A percentile compares a stretch with the other conserved stretches of the same genome.
phyloP scores from a whole-genome alignment of 2,797 vertebrate genomes.

The Onychomys arenicola region DNA sequence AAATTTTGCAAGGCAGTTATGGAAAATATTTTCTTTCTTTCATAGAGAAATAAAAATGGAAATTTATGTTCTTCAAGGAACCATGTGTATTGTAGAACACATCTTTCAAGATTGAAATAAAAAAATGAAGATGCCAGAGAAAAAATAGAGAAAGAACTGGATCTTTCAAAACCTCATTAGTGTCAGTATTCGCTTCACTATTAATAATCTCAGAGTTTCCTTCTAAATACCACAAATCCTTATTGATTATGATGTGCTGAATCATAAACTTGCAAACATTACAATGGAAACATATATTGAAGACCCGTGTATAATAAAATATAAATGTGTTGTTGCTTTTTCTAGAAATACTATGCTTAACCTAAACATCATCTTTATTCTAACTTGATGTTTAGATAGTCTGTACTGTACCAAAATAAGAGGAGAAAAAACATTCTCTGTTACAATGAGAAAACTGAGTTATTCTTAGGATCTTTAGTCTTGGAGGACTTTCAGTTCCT shows the following conservation, averaged over 20 bases:
- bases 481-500: not conserved
- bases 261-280: not conserved
- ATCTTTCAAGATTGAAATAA: not conserved
- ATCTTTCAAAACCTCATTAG: not conserved
- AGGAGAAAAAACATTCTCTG: not conserved
- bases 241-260: not conserved
- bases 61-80: not conserved
- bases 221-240: not conserved
- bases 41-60: not conserved
- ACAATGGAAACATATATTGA: not conserved
- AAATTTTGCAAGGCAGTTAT: not conserved
- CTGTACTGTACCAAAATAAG: not conserved
- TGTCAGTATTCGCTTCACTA: not conserved
- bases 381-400: not conserved
- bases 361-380: not conserved
- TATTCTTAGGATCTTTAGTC: not conserved
- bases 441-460: not conserved
- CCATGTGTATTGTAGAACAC: not conserved
- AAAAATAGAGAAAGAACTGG: not conserved
- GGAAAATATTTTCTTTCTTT: not conserved
- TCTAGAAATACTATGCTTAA: not conserved
- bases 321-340: not conserved
- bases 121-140: not conserved
- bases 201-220: not conserved
- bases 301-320: not conserved